Percentiles rank a stretch among this genome's conserved stretches.
These are phyloP conservation scores for Melolontha melolontha DNA, from an alignment of 2,888 invertebrate genomes.

Conservation along the genomic window DNA sequence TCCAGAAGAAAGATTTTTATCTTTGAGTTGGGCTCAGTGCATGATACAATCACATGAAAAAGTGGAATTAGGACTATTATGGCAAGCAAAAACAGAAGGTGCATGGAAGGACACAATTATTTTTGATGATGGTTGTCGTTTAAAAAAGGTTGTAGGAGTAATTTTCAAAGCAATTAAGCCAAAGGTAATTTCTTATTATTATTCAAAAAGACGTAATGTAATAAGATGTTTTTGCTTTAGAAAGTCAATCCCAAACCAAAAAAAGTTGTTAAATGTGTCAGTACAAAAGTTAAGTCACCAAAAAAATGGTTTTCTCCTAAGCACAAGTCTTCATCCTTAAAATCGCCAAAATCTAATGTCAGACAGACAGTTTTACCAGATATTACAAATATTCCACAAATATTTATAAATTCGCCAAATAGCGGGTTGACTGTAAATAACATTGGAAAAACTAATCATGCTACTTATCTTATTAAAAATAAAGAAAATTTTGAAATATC, in stretches of 20 bases:
- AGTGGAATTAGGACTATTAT: constrained; percentile 70
- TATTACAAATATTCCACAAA: constrained; percentile 43
- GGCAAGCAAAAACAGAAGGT: constrained; percentile 73
- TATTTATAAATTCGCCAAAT: constrained; percentile 13
- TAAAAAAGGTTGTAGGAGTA: constrained; percentile 76
- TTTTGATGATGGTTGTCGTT: constrained; percentile 72
- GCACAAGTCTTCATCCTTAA: constrained; percentile 35
- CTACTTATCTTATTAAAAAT: constrained; percentile 18
- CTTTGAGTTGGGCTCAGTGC: constrained; percentile 70
- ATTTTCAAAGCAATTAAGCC: constrained; percentile 70
- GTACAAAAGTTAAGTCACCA: constrained; percentile 35
- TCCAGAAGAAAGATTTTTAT: constrained; percentile 70
- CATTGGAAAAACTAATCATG: not conserved
- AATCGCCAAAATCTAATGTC: constrained; percentile 18
- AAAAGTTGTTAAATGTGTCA: constrained; percentile 24
- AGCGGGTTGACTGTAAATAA: not conserved
- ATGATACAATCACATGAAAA: constrained; percentile 69
- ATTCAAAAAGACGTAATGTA: not conserved
- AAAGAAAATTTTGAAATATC: constrained; percentile 35
- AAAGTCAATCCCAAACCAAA: constrained; percentile 28
- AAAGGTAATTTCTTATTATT: constrained; percentile 52
- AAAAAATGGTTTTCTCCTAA: constrained; percentile 28
- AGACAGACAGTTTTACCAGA: constrained; percentile 39
- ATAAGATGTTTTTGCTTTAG: not conserved
- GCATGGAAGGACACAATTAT: constrained; percentile 73